Evolutionary conservation across 2,888 invertebrate genomes (phyloP).

Genomic region (Meganola albula): DNA sequence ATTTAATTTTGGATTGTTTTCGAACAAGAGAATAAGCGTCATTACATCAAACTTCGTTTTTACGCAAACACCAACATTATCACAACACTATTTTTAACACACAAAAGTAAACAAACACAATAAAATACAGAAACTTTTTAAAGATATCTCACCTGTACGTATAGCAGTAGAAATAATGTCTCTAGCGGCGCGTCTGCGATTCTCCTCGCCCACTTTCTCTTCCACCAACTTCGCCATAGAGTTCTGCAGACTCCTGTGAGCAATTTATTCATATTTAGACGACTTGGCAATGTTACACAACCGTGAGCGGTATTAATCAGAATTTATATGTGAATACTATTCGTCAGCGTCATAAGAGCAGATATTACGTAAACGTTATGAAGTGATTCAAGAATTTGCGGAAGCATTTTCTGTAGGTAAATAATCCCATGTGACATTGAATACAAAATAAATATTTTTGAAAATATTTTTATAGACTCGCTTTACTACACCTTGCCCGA

Average conservation of each 20-base stretch:
- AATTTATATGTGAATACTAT: constrained; percentile 13
- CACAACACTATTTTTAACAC: no score
- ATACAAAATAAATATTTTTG: no score
- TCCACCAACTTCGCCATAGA: constrained; percentile 80
- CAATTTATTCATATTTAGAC: constrained; percentile 21
- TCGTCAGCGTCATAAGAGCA: constrained; percentile 15
- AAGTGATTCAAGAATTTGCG: constrained; percentile 4
- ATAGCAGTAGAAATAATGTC: constrained; percentile 85
- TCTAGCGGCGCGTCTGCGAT: constrained; percentile 80
- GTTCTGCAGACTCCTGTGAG: constrained; percentile 77
- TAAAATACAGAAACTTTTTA: no score
- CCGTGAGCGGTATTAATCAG: constrained; percentile 21
- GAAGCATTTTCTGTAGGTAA: constrained; percentile 2
- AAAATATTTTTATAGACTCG: no score
- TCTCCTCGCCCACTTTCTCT: constrained; percentile 70
- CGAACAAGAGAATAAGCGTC: no score
- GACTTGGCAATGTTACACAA: constrained; percentile 21
- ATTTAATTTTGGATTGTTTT: no score
- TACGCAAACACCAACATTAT: no score
- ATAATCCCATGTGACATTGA: no score
- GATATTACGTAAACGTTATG: constrained; percentile 12
- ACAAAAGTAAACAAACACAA: no score
- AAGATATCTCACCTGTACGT: constrained; percentile 72
- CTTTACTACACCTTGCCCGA: no score
- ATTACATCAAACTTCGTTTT: no score